A percentile compares a stretch with the other conserved stretches of the same genome.
These are phyloP conservation scores for Bombylius discolor DNA, from an alignment of 2,888 invertebrate species.

Conservation along the genomic window DNA sequence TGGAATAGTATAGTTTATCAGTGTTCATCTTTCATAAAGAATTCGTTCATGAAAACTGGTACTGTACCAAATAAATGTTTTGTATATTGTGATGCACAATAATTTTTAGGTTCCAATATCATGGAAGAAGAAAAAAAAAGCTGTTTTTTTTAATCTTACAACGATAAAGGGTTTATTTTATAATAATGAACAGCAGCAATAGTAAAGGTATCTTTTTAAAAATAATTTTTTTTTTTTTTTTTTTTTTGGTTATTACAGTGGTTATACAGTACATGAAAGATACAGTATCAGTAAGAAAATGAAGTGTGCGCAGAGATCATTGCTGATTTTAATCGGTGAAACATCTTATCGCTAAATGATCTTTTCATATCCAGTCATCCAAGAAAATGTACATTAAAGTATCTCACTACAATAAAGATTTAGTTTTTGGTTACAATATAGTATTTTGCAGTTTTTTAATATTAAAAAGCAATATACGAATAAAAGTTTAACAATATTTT, in stretches of 20 bases:
- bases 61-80: no score
- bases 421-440: no score
- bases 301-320: conserved; percentile 1
- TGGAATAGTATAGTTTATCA: neutral
- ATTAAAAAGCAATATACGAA: no score
- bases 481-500: no score
- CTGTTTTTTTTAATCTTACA: conserved; percentile 1
- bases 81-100: neutral
- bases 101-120: neutral
- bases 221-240: no score
- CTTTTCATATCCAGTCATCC: neutral
- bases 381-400: neutral
- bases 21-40: conserved; percentile 8
- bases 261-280: neutral
- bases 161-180: neutral
- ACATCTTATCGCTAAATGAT: conserved; percentile 7
- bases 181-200: no score
- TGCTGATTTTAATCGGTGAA: conserved; percentile 8
- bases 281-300: neutral
- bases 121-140: neutral
- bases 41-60: neutral
- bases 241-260: no score
- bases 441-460: no score
- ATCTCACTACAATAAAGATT: no score
- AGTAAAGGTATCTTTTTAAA: no score